phyloP scores from a whole-genome alignment of 2,888 invertebrate species.

The Melanostoma scalare region DNA sequence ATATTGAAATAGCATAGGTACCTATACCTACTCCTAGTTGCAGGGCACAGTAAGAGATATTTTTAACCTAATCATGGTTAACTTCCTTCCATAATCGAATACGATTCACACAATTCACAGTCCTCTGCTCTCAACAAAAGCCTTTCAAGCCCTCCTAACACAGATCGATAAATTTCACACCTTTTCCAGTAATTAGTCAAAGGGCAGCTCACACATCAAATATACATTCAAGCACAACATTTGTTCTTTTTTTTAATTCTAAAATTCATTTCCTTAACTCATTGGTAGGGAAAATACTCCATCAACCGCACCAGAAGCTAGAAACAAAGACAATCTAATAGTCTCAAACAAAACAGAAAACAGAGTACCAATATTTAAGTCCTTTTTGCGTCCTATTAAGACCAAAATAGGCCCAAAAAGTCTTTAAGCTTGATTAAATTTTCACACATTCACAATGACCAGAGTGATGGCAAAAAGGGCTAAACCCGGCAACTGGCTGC shows the following conservation, averaged over 20 bases:
- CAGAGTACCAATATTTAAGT: conserved; percentile 7
- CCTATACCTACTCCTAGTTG: too few relatives aligned
- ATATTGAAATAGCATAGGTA: too few relatives aligned
- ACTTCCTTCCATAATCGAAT: conserved; percentile 1
- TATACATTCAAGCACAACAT: conserved; percentile 6
- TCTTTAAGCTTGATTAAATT: conserved; percentile 72
- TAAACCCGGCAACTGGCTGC: conserved; percentile 34
- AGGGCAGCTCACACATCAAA: conserved; percentile 35
- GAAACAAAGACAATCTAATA: conserved; percentile 25
- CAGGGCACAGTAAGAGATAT: too few relatives aligned
- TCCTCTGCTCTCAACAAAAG: not conserved
- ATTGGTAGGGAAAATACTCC: conserved; percentile 48
- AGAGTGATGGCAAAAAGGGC: conserved; percentile 12
- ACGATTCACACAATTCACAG: conserved; percentile 11
- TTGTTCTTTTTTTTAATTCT: conserved; percentile 20
- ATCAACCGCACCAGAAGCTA: conserved; percentile 9
- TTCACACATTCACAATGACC: conserved; percentile 69
- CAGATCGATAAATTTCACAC: conserved; percentile 54
- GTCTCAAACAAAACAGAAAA: conserved; percentile 27
- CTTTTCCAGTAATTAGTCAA: conserved; percentile 63
- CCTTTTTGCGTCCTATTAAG: conserved; percentile 44
- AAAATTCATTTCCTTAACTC: conserved; percentile 55
- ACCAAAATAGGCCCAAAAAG: conserved; percentile 65
- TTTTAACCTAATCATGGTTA: too few relatives aligned
- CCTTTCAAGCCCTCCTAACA: not conserved